Conservation (phyloP, 2,113 vertebrate species). For the Tinamus guttatus region DNA sequence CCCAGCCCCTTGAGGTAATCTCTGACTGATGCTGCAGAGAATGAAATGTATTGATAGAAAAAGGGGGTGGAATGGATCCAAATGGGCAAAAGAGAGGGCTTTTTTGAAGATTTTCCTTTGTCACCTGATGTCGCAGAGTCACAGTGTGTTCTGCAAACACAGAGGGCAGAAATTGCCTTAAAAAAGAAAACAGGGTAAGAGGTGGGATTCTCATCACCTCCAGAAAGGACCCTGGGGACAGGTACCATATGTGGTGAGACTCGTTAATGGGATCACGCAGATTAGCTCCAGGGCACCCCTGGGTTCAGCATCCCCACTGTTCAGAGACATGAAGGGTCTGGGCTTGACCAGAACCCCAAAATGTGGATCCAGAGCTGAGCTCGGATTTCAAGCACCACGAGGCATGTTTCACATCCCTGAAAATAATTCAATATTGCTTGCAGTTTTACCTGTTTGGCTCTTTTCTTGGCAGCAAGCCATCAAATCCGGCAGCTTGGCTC, state of each 20-base stretch:
- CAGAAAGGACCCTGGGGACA: neutral
- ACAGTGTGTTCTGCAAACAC: neutral
- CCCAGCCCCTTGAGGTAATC: neutral
- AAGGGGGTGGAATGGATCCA: neutral
- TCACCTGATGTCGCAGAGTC: accelerated
- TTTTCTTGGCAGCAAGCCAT: accelerated
- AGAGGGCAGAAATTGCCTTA: neutral
- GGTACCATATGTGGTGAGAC: neutral
- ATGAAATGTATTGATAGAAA: neutral
- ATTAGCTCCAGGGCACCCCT: neutral
- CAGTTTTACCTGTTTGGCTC: neutral
- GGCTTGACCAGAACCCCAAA: neutral
- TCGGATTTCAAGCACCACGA: neutral
- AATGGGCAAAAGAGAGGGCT: neutral
- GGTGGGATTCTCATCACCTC: neutral
- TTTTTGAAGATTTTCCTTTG: neutral
- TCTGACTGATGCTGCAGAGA: neutral
- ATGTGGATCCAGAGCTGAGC: neutral
- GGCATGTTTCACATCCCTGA: neutral
- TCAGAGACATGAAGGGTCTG: neutral
- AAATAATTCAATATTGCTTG: neutral
- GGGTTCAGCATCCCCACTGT: neutral
- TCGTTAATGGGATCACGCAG: neutral
- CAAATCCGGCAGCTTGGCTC: neutral
- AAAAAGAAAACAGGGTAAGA: neutral